phyloP scores from a whole-genome alignment of 2,888 invertebrate genomes.

The Pocota personata region DNA sequence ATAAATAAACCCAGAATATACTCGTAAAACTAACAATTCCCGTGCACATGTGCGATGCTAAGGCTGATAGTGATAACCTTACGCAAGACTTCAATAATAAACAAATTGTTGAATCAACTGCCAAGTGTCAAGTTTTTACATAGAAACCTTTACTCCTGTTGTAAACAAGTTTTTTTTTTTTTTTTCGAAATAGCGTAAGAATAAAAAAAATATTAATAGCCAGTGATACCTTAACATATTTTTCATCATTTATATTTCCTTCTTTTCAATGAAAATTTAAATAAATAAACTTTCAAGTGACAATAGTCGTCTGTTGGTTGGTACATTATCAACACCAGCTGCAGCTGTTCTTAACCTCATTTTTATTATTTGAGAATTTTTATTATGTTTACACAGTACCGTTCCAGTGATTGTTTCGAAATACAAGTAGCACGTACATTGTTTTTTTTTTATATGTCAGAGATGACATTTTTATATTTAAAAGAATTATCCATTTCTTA shows the following conservation, averaged over 20 bases:
- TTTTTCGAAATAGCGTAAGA: background rate
- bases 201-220: background rate
- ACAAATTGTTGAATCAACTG: conserved; percentile 58
- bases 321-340: conserved; percentile 1
- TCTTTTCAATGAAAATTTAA: background rate
- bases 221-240: background rate
- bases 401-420: conserved; percentile 23
- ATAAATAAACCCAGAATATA: background rate
- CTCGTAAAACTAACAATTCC: background rate
- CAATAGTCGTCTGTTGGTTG: background rate
- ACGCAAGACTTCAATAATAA: conserved; percentile 45
- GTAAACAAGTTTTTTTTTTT: conserved; percentile 2
- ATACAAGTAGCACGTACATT: background rate
- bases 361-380: conserved; percentile 37
- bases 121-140: background rate
- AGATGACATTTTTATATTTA: conserved; percentile 2
- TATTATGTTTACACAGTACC: conserved; percentile 6
- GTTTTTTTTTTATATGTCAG: background rate
- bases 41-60: background rate
- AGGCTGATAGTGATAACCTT: conserved; percentile 45
- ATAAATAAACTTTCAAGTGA: background rate
- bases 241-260: background rate
- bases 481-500: background rate
- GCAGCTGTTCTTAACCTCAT: conserved; percentile 30
- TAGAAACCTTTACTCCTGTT: background rate